These are phyloP conservation scores for Stichopus chloronotus DNA, from an alignment of 35 echinoderm and acorn worm species.

Conservation along the genomic window DNA sequence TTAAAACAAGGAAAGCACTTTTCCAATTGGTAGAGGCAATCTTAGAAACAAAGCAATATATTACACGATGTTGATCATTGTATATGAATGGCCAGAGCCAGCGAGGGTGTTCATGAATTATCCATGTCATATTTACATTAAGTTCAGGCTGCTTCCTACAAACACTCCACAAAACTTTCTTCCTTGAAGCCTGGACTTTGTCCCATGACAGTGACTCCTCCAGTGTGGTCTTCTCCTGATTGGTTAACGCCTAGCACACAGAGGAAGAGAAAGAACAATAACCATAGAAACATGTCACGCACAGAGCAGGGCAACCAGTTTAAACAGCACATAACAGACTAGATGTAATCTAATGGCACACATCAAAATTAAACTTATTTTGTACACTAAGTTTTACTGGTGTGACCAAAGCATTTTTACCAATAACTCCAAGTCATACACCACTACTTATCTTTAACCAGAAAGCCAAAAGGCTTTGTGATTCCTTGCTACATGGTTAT, in stretches of 20 bases:
- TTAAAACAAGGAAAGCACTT: conserved; percentile 84
- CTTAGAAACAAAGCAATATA: conserved; percentile 79
- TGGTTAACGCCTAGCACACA: conserved; percentile 23
- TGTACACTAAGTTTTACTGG: too few species aligned
- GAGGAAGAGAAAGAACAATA: too few species aligned
- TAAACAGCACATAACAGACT: too few species aligned
- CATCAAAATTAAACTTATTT: too few species aligned
- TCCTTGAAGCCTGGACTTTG: conserved; percentile 35
- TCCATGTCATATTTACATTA: conserved; percentile 56
- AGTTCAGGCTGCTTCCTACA: conserved; percentile 42
- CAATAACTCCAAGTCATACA: too few species aligned
- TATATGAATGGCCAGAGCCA: conserved; percentile 85
- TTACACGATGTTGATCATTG: conserved; percentile 73
- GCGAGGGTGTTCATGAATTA: conserved; percentile 67
- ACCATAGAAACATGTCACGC: too few species aligned
- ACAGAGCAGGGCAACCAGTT: too few species aligned
- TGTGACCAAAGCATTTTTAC: too few species aligned
- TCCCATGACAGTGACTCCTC: conserved; percentile 50
- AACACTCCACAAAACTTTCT: conserved; percentile 40
- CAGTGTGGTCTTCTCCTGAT: conserved; percentile 33
- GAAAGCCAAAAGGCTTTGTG: too few species aligned
- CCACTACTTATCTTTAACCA: too few species aligned
- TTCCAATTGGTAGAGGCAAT: conserved; percentile 96
- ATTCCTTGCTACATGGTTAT: too few species aligned
- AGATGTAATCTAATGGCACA: too few species aligned